A percentile compares a stretch with the other conserved stretches of the same genome.
phyloP scores from a whole-genome alignment of 2,113 vertebrate species.

The Pimephales promelas region DNA sequence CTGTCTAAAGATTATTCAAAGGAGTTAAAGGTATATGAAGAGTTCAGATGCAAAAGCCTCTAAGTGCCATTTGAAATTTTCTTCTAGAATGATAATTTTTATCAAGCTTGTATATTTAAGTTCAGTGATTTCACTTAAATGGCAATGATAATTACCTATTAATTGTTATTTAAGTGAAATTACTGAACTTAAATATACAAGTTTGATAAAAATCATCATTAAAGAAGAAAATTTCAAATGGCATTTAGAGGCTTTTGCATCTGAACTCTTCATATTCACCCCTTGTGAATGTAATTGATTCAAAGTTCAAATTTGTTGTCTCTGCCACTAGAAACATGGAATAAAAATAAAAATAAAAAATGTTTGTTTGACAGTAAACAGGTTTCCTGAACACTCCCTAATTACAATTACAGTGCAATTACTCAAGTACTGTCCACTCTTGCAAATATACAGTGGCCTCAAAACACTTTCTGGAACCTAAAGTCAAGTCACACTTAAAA shows the following conservation, averaged over 20 bases:
- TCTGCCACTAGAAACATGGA: neutral
- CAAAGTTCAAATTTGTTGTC: neutral
- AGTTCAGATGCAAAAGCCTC: too few relatives aligned
- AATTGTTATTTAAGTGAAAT: too few relatives aligned
- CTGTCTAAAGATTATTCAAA: neutral
- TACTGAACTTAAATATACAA: too few relatives aligned
- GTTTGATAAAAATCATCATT: too few relatives aligned
- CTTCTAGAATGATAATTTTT: too few relatives aligned
- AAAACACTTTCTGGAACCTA: neutral
- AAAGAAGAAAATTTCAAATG: too few relatives aligned
- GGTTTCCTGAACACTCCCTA: neutral
- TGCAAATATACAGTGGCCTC: neutral
- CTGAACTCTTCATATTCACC: too few relatives aligned
- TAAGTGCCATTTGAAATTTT: too few relatives aligned
- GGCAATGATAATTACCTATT: too few relatives aligned
- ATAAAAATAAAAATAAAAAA: neutral
- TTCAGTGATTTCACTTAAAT: too few relatives aligned
- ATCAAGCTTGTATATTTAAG: too few relatives aligned
- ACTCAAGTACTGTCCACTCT: neutral
- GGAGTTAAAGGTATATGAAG: neutral
- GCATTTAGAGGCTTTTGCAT: too few relatives aligned
- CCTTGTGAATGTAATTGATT: neutral
- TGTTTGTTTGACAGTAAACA: neutral
- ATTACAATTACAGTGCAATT: neutral
- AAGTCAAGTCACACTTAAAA: neutral